Conservation (phyloP, 2,113 vertebrate species). For the Tychaedon coryphoeus region DNA sequence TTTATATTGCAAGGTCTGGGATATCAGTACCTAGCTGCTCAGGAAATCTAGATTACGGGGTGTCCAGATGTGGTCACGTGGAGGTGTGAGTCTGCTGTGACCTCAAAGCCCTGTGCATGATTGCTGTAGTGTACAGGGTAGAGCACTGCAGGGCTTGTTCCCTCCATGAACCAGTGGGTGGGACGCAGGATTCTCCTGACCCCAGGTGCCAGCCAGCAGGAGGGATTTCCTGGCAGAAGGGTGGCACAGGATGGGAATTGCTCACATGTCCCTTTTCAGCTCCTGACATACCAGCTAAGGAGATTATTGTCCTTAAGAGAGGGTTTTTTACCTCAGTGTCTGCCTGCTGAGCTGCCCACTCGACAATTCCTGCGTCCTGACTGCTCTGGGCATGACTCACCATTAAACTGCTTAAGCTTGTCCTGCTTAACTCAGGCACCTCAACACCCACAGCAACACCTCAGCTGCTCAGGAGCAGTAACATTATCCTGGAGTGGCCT, state of each 20-base stretch:
- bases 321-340: not conserved
- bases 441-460: not conserved
- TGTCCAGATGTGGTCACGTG: not conserved
- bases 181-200: not conserved
- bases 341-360: not conserved
- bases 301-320: slow-evolving; percentile 2
- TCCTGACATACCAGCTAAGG: not conserved
- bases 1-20: not conserved
- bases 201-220: not conserved
- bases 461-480: not conserved
- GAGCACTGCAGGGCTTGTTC: not conserved
- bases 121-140: not conserved
- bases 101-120: not conserved
- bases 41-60: not conserved
- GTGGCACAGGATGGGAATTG: not conserved
- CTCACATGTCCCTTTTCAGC: not conserved
- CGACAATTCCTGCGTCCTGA: not conserved
- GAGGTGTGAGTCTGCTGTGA: not conserved
- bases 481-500: not conserved
- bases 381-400: not conserved
- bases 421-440: not conserved
- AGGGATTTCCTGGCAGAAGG: not conserved
- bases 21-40: not conserved
- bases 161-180: not conserved
- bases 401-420: not conserved